Base-by-base conservation (phyloP, 2,888 invertebrate species). In the Thera obeliscata region DNA sequence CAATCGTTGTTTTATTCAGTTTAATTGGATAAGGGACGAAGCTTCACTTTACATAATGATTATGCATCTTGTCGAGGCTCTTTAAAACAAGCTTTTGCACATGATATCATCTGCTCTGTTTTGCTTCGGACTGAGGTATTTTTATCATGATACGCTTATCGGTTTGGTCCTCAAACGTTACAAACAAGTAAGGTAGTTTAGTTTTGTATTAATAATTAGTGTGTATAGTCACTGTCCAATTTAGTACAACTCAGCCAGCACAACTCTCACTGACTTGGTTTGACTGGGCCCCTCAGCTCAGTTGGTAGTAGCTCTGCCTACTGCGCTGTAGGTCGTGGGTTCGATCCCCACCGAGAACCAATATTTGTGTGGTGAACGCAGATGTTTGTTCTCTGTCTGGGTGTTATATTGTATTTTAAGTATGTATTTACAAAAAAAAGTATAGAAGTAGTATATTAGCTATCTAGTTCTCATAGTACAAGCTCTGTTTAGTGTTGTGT, bases 1-100 rank as follows among this genome's bases (percentile, higher is more conserved):
- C 36, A 54, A 68, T 65, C 58, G 62, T 65, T 62, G 62, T 69
- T 69, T 69, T 63, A 69, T 65, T 62, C 61, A 68, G 52, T 62
- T 59, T 63, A 60, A 66, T 69, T 69, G 65, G 59, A 43, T 60
- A 38, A 50, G 56, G 38, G 56, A 52, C 61, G 60, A 58, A 46
- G 58, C 50, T 46, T 36, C 59, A 50, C 38, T 67, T 65, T 59
- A 62, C 43, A 65, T 62, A 61, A 59, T 56, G 49, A 65, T 63
- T 66, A 69, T 63, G 65, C 65, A 54, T 60, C 57, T 50, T 57
- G 46, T 46, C 36, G 43, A 43, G 33, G 43, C 35, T 48, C 36
- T 59, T 59, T 56, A 33, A 33, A 52, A 52, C 33, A 33, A 50
- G 49, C 49, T 50, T 50, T 50, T 50, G 22, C 12, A 5, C 22